Conservation (phyloP, 2,797 vertebrate genomes). For the Lacerta bilineata region DNA sequence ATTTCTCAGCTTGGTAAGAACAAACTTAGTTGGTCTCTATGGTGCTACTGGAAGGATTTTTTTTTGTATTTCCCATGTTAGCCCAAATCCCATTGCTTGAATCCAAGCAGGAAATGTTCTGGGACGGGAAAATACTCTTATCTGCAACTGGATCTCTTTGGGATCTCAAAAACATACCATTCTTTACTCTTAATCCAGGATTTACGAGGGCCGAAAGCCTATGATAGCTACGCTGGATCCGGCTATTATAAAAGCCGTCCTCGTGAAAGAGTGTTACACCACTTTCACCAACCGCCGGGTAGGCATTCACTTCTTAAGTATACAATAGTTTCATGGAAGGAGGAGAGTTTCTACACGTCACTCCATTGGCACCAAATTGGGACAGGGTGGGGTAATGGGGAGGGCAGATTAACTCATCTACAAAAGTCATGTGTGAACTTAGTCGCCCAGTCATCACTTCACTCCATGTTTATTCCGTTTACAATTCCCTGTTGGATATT, state of each 20-base stretch:
- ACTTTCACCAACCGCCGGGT: conserved; percentile 80
- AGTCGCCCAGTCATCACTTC: neutral
- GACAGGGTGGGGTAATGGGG: too few species aligned
- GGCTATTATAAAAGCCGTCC: conserved; percentile 73
- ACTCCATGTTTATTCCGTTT: neutral
- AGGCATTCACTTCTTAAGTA: neutral
- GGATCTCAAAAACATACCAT: too few species aligned
- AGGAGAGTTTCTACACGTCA: too few species aligned
- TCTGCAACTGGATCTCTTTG: neutral
- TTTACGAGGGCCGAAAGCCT: conserved; percentile 73
- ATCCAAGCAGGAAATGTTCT: rapidly evolving
- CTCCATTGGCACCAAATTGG: too few species aligned
- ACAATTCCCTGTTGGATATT: too few species aligned
- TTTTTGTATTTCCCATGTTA: neutral
- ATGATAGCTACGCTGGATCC: conserved; percentile 54
- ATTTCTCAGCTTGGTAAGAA: too few species aligned
- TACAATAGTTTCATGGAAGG: neutral
- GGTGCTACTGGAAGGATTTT: too few species aligned
- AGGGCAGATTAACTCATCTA: neutral
- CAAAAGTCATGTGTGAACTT: neutral
- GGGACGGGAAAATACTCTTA: neutral
- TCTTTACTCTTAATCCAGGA: conserved; percentile 49
- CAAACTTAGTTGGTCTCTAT: too few species aligned
- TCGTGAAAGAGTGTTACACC: conserved; percentile 80
- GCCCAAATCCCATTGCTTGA: neutral